These are phyloP conservation scores for Drosophila sechellia DNA, from an alignment of 1,140 invertebrate species.

Conservation along the genomic window DNA sequence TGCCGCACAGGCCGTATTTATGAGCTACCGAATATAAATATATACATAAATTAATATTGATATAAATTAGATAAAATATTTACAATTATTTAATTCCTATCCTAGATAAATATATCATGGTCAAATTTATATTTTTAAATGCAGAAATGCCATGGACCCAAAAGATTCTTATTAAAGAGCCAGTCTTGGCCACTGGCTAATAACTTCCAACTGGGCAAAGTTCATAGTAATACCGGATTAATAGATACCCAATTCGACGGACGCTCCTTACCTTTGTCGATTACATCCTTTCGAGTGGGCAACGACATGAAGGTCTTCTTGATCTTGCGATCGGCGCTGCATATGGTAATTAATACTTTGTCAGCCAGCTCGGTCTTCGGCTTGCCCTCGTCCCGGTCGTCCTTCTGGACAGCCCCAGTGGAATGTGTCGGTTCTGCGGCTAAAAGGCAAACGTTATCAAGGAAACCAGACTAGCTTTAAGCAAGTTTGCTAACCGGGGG, in stretches of 20 bases:
- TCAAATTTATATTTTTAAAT: no score
- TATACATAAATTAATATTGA: neutral
- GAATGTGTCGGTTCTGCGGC: conserved; percentile 48
- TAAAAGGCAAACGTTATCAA: neutral
- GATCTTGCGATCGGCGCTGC: conserved; percentile 69
- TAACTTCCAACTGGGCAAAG: neutral
- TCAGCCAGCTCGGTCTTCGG: conserved; percentile 52
- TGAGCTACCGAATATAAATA: conserved; percentile 38
- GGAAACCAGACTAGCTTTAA: neutral
- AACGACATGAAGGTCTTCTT: conserved; percentile 76
- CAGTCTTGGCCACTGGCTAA: neutral
- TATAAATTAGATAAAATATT: neutral
- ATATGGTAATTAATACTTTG: conserved; percentile 76
- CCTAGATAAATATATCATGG: neutral
- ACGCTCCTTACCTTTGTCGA: conserved; percentile 62
- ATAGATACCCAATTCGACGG: neutral
- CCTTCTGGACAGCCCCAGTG: conserved; percentile 28
- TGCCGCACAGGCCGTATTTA: conserved; percentile 64
- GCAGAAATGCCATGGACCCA: no score
- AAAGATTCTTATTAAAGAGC: no score
- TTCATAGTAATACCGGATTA: no score
- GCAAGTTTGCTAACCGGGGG: neutral
- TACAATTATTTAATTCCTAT: neutral
- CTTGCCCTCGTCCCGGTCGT: conserved; percentile 50
- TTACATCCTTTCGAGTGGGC: conserved; percentile 69